phyloP scores from a whole-genome alignment of 1,140 invertebrate genomes.

The Argopecten irradians region DNA sequence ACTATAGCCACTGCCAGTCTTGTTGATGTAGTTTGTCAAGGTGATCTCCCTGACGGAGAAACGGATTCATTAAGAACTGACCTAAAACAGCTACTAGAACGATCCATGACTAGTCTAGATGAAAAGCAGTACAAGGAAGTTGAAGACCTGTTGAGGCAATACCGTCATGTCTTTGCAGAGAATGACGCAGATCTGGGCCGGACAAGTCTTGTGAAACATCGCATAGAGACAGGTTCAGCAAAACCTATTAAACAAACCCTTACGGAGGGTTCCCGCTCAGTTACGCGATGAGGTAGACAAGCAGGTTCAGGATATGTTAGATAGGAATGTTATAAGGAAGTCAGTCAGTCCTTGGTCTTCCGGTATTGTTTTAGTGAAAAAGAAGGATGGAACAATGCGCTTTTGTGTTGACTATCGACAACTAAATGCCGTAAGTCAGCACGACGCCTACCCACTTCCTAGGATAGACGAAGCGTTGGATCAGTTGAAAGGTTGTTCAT shows the following conservation, averaged over 20 bases:
- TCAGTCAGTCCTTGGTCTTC: slow-evolving; percentile 24
- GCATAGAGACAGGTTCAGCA: slow-evolving; percentile 34
- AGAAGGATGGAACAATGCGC: slow-evolving; percentile 50
- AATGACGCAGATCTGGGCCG: slow-evolving; percentile 32
- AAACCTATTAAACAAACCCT: slow-evolving; percentile 35
- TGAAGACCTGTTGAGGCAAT: background rate
- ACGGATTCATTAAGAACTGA: background rate
- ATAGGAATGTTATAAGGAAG: slow-evolving; percentile 46
- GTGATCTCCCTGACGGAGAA: background rate
- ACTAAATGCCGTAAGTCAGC: too few relatives aligned
- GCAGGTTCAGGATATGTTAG: slow-evolving; percentile 49
- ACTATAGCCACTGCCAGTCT: background rate
- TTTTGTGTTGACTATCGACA: too few relatives aligned
- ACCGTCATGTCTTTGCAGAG: slow-evolving; percentile 25
- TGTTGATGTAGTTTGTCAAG: background rate
- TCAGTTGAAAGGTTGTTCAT: too few relatives aligned
- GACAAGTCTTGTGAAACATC: slow-evolving; percentile 29
- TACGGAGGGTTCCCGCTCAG: slow-evolving; percentile 31
- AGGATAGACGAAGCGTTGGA: too few relatives aligned
- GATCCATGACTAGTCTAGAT: background rate
- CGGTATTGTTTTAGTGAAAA: slow-evolving; percentile 43
- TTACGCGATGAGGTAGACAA: slow-evolving; percentile 33
- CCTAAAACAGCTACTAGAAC: background rate
- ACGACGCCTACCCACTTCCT: too few relatives aligned
- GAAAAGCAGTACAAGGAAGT: background rate